These are phyloP conservation scores for Acyrthosiphon pisum DNA, from an alignment of 1,140 invertebrate genomes.

Conservation along the genomic window DNA sequence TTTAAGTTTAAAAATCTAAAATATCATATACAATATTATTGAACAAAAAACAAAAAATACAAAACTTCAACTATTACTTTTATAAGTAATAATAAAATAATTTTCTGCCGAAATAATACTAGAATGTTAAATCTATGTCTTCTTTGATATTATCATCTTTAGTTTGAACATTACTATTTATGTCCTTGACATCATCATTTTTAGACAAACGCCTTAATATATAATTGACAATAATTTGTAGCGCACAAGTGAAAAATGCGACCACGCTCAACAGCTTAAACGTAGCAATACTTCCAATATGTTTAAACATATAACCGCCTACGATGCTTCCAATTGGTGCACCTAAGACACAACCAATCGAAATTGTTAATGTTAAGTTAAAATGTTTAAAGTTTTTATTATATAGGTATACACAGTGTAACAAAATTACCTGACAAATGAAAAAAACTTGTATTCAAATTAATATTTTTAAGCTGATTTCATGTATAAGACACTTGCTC, in stretches of 20 bases:
- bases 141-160: background rate
- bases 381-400: too few species aligned
- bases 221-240: background rate
- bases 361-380: background rate
- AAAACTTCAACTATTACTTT: background rate
- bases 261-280: background rate
- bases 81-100: background rate
- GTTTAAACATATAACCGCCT: constrained; percentile 22
- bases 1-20: background rate
- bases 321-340: constrained; percentile 4
- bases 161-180: background rate
- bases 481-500: too few species aligned
- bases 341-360: background rate
- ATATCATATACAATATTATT: background rate
- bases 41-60: background rate
- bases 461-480: too few species aligned
- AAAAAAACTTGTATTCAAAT: background rate
- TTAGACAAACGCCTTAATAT: background rate
- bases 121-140: background rate
- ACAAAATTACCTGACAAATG: background rate
- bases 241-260: background rate
- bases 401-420: too few species aligned
- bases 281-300: background rate
- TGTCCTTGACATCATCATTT: constrained; percentile 2
- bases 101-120: background rate